Percentiles rank a stretch among this genome's conserved stretches.
These are phyloP conservation scores for Dusona sp. DNA, from an alignment of 2,888 invertebrate species.

Conservation along the genomic window DNA sequence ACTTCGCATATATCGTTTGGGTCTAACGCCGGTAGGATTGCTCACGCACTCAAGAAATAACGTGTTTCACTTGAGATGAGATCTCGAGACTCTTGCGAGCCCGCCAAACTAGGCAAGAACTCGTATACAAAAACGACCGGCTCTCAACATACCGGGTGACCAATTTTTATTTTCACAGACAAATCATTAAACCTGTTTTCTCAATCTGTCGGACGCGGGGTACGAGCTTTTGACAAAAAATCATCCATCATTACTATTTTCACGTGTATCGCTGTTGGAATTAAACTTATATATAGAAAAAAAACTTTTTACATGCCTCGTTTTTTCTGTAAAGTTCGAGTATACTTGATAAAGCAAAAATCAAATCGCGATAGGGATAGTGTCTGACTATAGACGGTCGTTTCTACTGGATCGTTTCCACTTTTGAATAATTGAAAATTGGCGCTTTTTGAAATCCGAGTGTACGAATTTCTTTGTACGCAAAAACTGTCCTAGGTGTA, in stretches of 20 bases:
- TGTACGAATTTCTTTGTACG: neutral
- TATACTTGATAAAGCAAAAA: neutral
- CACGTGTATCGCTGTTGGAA: neutral
- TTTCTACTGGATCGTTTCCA: neutral
- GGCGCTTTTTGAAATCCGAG: neutral
- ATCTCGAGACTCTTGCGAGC: constrained; percentile 49
- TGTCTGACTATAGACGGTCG: neutral
- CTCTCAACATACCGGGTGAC: constrained; percentile 1
- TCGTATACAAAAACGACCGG: neutral
- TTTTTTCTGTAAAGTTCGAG: neutral
- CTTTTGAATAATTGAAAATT: neutral
- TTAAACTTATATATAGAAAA: neutral
- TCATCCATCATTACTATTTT: too few relatives aligned
- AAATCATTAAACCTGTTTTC: too few relatives aligned
- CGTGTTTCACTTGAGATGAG: constrained; percentile 55
- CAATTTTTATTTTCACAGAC: neutral
- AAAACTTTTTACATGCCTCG: neutral
- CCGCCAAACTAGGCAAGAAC: constrained; percentile 9
- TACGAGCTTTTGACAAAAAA: too few relatives aligned
- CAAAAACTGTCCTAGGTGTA: neutral
- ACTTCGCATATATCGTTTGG: constrained; percentile 13
- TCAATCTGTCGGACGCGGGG: neutral
- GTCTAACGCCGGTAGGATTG: constrained; percentile 50
- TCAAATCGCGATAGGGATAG: neutral
- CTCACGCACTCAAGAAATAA: constrained; percentile 58